Percentiles rank a stretch among this genome's conserved stretches.
Evolutionary conservation across 2,113 vertebrate species (phyloP).

Genomic region (Natator depressus): DNA sequence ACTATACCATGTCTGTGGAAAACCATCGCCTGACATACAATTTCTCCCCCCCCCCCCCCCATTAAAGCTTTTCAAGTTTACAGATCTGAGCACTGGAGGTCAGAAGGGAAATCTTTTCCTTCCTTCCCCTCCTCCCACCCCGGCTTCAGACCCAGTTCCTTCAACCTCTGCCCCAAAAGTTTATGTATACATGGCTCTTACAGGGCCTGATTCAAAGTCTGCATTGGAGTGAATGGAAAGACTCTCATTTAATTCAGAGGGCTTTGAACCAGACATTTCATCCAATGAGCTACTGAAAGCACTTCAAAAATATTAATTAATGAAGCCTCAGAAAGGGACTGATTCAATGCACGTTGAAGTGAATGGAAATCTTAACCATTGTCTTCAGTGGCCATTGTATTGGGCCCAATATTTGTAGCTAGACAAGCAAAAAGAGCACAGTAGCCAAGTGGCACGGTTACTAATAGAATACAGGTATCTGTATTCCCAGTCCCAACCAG

Average conservation of each 20-base stretch:
- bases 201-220: neutral
- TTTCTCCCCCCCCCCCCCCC: too few species aligned
- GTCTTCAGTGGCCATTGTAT: neutral
- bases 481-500: neutral
- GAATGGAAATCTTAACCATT: neutral
- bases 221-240: neutral
- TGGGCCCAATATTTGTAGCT: neutral
- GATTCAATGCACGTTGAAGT: neutral
- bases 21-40: neutral
- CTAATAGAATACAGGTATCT: neutral
- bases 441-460: neutral
- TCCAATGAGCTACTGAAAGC: neutral
- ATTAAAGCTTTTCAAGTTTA: neutral
- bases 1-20: fast-evolving
- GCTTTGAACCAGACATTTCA: neutral
- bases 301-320: neutral
- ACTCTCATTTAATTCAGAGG: neutral
- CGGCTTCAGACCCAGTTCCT: neutral
- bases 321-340: neutral
- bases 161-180: neutral
- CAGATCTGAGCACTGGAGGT: neutral
- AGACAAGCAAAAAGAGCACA: neutral
- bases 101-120: neutral
- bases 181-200: neutral
- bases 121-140: neutral